These are phyloP conservation scores for Metridium senile DNA, from an alignment of 92 coral and sea anemone genomes.

Conservation along the genomic window DNA sequence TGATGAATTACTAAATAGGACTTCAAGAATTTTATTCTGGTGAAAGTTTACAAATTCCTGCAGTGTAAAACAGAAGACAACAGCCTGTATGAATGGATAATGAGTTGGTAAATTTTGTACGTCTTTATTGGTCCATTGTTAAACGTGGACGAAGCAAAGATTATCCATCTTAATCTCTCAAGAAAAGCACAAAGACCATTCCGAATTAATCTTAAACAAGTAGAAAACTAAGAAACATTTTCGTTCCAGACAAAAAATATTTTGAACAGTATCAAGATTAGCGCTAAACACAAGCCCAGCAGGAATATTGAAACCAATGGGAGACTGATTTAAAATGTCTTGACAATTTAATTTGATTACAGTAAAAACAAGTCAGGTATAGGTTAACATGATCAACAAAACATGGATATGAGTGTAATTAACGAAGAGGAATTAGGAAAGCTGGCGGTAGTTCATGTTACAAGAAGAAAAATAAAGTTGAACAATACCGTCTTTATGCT, in stretches of 20 bases:
- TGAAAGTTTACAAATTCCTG: not conserved
- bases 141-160: not conserved
- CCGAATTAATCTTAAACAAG: not conserved
- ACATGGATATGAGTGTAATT: not conserved
- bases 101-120: not conserved
- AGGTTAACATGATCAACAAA: constrained; percentile 1
- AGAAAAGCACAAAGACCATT: not conserved
- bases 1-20: not conserved
- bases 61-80: constrained; percentile 3
- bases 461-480: not conserved
- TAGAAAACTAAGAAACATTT: not conserved
- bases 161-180: constrained; percentile 5
- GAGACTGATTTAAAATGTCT: not conserved
- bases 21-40: not conserved
- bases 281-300: constrained; percentile 2
- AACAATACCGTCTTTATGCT: constrained; percentile 63
- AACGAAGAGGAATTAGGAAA: not conserved
- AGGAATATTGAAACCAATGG: constrained; percentile 2
- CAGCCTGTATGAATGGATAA: not conserved
- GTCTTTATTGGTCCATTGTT: not conserved
- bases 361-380: not conserved
- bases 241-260: not conserved
- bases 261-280: not conserved
- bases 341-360: not conserved
- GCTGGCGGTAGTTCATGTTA: not conserved